These are phyloP conservation scores for Catagonus wagneri DNA, from an alignment of 2,113 vertebrate species.

Conservation along the genomic window DNA sequence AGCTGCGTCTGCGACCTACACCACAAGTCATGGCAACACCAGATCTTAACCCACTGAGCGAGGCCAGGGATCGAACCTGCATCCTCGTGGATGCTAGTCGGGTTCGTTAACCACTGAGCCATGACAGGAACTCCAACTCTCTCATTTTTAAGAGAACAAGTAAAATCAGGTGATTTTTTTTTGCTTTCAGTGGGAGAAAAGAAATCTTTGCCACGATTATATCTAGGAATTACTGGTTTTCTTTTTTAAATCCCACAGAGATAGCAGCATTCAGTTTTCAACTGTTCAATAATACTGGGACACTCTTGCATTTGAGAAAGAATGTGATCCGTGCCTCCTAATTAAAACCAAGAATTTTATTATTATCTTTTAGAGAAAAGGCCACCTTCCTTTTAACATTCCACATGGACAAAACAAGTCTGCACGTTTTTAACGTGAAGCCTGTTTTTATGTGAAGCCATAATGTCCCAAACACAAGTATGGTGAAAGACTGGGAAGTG, in stretches of 20 bases:
- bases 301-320: background rate
- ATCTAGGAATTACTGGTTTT: background rate
- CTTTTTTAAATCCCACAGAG: conserved; percentile 37
- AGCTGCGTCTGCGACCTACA: too few species aligned
- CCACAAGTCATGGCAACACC: too few species aligned
- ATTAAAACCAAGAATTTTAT: conserved; percentile 27
- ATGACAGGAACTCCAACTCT: background rate
- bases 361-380: background rate
- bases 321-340: background rate
- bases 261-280: conserved; percentile 8
- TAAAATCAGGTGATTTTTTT: conserved; percentile 21
- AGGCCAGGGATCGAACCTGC: too few species aligned
- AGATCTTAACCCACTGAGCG: too few species aligned
- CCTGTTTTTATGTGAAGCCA: background rate
- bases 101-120: too few species aligned
- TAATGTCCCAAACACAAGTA: background rate
- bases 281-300: conserved; percentile 15
- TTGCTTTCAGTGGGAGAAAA: conserved; percentile 35
- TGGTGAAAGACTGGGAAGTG: background rate
- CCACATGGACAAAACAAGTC: background rate
- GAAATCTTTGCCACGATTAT: background rate
- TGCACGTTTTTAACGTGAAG: background rate
- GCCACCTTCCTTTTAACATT: background rate
- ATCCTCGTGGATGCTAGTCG: too few species aligned
- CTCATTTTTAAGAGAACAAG: conserved; percentile 27